These are phyloP conservation scores for Merluccius polli DNA, from an alignment of 2,797 vertebrate genomes.

Conservation along the genomic window DNA sequence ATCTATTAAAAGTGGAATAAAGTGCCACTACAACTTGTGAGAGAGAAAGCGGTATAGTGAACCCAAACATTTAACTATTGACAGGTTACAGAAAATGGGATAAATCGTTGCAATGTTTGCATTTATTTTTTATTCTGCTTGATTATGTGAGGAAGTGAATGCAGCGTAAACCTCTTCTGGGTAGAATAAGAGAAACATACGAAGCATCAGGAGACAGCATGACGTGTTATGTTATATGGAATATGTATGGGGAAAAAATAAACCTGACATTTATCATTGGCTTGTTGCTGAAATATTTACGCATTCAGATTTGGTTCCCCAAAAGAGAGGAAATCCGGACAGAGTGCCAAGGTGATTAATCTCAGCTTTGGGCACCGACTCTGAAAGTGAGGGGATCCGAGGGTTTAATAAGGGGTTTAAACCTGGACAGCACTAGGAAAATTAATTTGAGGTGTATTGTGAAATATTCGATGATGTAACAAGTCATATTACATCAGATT, in stretches of 20 bases:
- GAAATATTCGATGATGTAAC: constrained; percentile 13
- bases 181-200: no score
- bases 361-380: constrained; percentile 16
- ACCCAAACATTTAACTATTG: no score
- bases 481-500: constrained; percentile 8
- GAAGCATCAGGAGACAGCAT: no score
- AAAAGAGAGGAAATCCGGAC: constrained; percentile 11
- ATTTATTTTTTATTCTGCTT: no score
- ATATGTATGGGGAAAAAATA: background rate
- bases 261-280: background rate
- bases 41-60: no score
- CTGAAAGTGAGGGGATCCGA: background rate
- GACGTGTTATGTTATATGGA: background rate
- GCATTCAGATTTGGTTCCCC: background rate
- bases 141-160: no score
- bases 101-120: no score
- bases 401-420: constrained; percentile 14
- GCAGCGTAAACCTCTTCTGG: no score
- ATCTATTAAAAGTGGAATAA: background rate
- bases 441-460: constrained; percentile 4
- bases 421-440: constrained; percentile 26
- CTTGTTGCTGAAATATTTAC: constrained; percentile 4
- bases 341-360: constrained; percentile 3
- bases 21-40: no score
- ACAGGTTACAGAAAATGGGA: no score